Evolutionary conservation across 2,113 vertebrate species (phyloP), one percentile per base, ranked within the genome.

Genomic region (Crypturellus undulatus): DNA sequence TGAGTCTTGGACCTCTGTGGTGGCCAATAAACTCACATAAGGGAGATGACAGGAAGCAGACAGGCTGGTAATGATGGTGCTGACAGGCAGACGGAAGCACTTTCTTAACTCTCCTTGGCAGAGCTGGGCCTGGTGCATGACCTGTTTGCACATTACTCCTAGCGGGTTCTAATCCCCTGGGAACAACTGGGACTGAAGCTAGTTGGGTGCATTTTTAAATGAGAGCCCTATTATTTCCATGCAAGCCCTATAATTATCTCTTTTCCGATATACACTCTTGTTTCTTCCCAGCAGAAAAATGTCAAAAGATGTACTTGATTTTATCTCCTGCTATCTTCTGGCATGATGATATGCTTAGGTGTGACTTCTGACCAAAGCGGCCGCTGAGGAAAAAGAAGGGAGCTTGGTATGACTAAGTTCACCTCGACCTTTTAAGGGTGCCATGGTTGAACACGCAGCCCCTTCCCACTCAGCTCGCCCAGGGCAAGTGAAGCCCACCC

Each of bases 401-500:
- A 71, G 25, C 75, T 49, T 18, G 12, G 21, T 79, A n/a, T 93
- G 89, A 89, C 62, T 86, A 78, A 90, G 72, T 40, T 86, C 49
- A 77, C n/a, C 38, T 63, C 9, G 68, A 90, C 83, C 88, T 94
- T 96, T 93, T 56, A 70, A 52, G 84, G 28, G 17, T 80, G 34
- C 47, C 62, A 51, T 32, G 47, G 12, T 3, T 3, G 42, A 80
- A 68, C 0, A 1, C 25, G 67, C 16, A 69, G 21, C 43, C 34
- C 34, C 32, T n/a, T 15, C 73, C 62, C 78, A 68, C 87, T 84
- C 69, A 89, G 92, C 52, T 79, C 84, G 28, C 42, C 32, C 38
- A 1, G 32, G 52, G 38, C 24, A 52, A 70, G 28, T 28, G 21
- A 67, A 84, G 47, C 38, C 81, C 62, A 24, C 38, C 34, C 24